Conservation (phyloP, 2,113 vertebrate genomes). For the Rhinolophus ferrumequinum region DNA sequence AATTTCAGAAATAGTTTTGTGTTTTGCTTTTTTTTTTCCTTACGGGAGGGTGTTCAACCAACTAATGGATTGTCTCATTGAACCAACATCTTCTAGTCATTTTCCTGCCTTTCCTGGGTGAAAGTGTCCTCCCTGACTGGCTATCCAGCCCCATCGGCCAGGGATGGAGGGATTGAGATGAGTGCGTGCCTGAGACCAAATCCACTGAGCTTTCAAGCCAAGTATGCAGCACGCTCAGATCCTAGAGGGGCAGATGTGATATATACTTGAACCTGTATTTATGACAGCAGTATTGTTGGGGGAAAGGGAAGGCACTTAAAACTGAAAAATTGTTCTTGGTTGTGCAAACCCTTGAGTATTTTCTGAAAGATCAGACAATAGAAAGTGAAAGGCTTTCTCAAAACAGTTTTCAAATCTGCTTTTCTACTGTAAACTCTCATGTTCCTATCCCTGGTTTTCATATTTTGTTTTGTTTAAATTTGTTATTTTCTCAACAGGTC, state of each 20-base stretch:
- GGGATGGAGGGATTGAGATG: neutral
- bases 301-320: neutral
- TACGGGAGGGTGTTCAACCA: neutral
- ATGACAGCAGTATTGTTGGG: neutral
- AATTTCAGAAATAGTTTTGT: neutral
- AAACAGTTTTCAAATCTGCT: conserved; percentile 6
- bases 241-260: neutral
- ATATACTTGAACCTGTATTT: neutral
- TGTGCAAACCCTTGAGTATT: neutral
- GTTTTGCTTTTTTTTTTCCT: neutral
- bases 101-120: neutral
- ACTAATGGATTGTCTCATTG: neutral
- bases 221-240: neutral
- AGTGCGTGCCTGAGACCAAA: neutral
- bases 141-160: neutral
- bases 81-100: neutral
- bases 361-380: conserved; percentile 13
- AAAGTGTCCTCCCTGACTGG: neutral
- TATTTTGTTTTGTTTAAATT: neutral
- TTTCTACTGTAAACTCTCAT: neutral
- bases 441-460: neutral
- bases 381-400: neutral
- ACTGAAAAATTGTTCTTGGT: neutral
- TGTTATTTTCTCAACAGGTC: too few relatives aligned
- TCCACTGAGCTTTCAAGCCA: neutral